Percentiles rank a stretch among this genome's conserved stretches.
These are phyloP conservation scores for Drosophila colorata DNA, from an alignment of 2,888 invertebrate species.

Conservation along the genomic window DNA sequence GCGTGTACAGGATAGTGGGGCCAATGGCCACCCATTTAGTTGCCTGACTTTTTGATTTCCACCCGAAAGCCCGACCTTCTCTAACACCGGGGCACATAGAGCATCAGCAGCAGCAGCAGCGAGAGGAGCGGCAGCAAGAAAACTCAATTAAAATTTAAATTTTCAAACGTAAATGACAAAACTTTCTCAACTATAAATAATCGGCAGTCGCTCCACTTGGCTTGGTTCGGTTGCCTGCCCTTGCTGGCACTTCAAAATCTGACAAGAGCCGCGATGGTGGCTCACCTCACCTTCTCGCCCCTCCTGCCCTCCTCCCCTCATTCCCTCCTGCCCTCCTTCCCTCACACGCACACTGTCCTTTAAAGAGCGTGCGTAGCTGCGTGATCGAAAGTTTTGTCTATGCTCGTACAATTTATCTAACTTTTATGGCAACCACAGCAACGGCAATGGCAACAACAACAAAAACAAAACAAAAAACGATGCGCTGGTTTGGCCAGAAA, in stretches of 20 bases:
- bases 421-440: constrained; percentile 76
- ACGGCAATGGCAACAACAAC: constrained; percentile 36
- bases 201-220: constrained; percentile 71
- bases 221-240: constrained; percentile 43
- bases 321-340: not conserved
- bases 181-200: constrained; percentile 81
- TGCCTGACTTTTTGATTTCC: constrained; percentile 62
- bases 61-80: constrained; percentile 15
- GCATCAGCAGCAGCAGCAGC: not conserved
- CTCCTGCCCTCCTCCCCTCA: not conserved
- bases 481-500: constrained; percentile 72
- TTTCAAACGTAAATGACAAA: constrained; percentile 81
- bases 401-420: constrained; percentile 77
- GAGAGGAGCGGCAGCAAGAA: constrained; percentile 56
- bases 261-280: constrained; percentile 58
- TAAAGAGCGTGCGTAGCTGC: constrained; percentile 71
- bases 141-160: constrained; percentile 82
- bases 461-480: constrained; percentile 25
- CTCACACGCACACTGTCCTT: not conserved
- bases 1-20: constrained; percentile 4
- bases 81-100: constrained; percentile 5
- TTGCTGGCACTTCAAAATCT: constrained; percentile 69
- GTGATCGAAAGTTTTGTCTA: constrained; percentile 79
- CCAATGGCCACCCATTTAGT: constrained; percentile 43
- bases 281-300: constrained; percentile 8